Evolutionary conservation across 2,797 vertebrate genomes (phyloP), one percentile per base, ranked within the genome.

Genomic region (Gallinago stenura): DNA sequence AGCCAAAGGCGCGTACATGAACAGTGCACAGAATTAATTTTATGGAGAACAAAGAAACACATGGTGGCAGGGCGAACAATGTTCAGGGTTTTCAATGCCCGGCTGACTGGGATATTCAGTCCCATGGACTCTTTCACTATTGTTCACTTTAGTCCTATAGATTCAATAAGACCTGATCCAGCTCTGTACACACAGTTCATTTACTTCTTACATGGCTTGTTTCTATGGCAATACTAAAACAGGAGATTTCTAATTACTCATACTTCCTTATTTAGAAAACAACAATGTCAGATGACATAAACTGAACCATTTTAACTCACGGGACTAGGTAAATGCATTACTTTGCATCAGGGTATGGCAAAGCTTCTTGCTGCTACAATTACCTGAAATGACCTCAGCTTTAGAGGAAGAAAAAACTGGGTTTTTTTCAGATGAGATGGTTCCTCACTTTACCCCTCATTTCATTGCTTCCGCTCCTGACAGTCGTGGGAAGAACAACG

Each of bases 1-100:
- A 92, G 89, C 91, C 89, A 79, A 95, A 83, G 5, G 78, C n/a
- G 65, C 1, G 0, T 62, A 78, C 75, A 51, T 0, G 4, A 80
- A 62, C 25, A 53, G 69, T 8, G 54, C 70, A 18, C 60, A 90
- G 96, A 93, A 96, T 87, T 88, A 56, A 96, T 87, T 68, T 93
- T 81, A 56, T 43, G 0, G 5, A 93, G 96, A 97, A 98, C 96
- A 97, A 97, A 98, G 97, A 83, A 95, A 96, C 96, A 94, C 96
- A 69, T 77, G 91, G 89, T 72, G 68, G 75, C 75, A 35, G 91
- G 54, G 35, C 75, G 92, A 93, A 83, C 82, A 95, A 14, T 20
- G n/a, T 90, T 51, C 54, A 77, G 62, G 80, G 69, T 43, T 91
- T 88, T 83, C 88, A 72, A 0, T 39, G 89, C 48, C 95, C 53